These are phyloP conservation scores for Sylvilagus bachmani DNA, from an alignment of 2,113 vertebrate species.

Conservation along the genomic window DNA sequence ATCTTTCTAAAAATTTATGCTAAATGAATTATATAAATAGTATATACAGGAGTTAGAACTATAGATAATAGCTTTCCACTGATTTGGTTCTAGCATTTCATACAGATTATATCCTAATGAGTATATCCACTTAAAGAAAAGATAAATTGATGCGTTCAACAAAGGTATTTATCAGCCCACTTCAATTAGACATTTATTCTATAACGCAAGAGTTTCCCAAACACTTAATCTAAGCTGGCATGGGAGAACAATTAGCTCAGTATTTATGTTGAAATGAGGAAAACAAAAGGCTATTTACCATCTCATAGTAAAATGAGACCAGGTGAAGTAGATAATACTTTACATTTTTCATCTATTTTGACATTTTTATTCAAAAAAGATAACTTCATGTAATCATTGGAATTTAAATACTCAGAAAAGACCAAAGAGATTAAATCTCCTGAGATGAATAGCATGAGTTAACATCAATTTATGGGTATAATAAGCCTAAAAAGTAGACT, in stretches of 20 bases:
- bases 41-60: neutral
- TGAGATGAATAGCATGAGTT: neutral
- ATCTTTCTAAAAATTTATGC: neutral
- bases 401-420: neutral
- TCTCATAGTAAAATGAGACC: neutral
- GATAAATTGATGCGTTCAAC: neutral
- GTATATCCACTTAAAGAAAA: neutral
- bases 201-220: conserved; percentile 2
- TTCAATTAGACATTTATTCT: neutral
- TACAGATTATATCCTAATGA: neutral
- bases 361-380: neutral
- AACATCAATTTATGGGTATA: neutral
- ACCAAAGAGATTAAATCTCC: neutral
- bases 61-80: neutral
- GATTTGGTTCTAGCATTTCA: neutral
- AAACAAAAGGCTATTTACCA: neutral
- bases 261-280: neutral
- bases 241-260: neutral
- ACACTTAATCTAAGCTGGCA: neutral
- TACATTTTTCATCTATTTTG: neutral
- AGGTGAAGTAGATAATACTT: neutral
- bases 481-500: neutral
- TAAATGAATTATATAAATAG: neutral
- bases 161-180: neutral
- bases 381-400: neutral